Conservation (phyloP, 2,888 invertebrate genomes). For the Erebia ligea region DNA sequence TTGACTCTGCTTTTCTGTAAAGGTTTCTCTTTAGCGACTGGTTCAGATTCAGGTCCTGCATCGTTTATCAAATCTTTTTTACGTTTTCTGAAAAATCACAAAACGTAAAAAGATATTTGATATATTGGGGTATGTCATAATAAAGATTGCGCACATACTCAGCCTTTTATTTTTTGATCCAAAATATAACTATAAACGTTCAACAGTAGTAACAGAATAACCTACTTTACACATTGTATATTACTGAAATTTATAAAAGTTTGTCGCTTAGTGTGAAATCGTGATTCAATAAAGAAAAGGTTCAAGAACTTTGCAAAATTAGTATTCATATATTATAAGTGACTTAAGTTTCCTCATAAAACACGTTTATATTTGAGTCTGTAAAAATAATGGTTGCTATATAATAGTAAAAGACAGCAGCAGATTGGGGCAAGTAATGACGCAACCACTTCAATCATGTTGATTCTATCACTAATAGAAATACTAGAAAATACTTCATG, state of each 20-base stretch:
- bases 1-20: constrained; percentile 67
- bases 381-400: background rate
- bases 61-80: constrained; percentile 72
- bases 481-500: no score
- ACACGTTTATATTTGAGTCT: background rate
- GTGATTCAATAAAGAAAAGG: constrained; percentile 2
- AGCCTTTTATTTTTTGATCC: constrained; percentile 29
- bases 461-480: no score
- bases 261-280: background rate
- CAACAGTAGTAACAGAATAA: background rate
- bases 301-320: background rate
- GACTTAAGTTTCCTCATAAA: background rate
- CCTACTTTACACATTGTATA: background rate
- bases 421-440: background rate
- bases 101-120: constrained; percentile 3
- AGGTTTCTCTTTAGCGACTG: constrained; percentile 60
- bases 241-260: background rate
- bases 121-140: background rate
- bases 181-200: constrained; percentile 16
- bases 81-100: constrained; percentile 65
- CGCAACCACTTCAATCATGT: no score
- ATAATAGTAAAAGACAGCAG: background rate
- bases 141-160: constrained; percentile 28
- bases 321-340: background rate
- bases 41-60: constrained; percentile 57